Base-by-base conservation (phyloP, 2,797 vertebrate species). In the Urosaurus nigricauda region DNA sequence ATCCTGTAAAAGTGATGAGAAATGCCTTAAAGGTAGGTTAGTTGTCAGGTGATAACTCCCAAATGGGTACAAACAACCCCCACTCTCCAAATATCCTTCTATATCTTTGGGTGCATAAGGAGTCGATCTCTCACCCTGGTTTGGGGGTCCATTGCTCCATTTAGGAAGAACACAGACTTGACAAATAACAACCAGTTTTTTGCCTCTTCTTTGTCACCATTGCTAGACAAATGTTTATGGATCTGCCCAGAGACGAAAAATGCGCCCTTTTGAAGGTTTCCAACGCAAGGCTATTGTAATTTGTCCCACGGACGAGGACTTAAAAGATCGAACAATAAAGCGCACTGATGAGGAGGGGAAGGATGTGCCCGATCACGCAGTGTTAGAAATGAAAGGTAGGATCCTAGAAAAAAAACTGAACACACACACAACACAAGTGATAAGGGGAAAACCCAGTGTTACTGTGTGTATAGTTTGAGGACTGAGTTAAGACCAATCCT, bases 341-440 rank as follows among this genome's bases (percentile, higher is more conserved):
- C 98, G 98, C 95, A 98, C 98, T 58, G 98, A 98, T 89, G 98
- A 99, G 96, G 98, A 99, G 96, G 98, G 98, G 94, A 99, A 99
- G 96, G 98, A 99, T 96, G 98, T 99, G 90, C 98, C 98, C 79
- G 98, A 99, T 96, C 98, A 98, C 93, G 98, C 98, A 37, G 98
- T 99, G 92, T 97, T 99, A 96, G 98, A 99, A 97, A 99, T 99
- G 98, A 99, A 99, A 98, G 98, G 98, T 99, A 98, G 97, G 97
- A 97, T 70, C 29, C 56, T 17, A 14, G 77, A 70, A 37, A 47
- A 2, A 40, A 21, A 53, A 17, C 11, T 1, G 3, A 37, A 56
- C 24, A 65, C 19, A n/a, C 80, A 35, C 37, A 16, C 9, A 5
- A n/a, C 73, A 83, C 56, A 14, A 0, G 29, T 5, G 24, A 35